Base-by-base conservation (phyloP, 2,888 invertebrate species). In the Orthonevra nobilis region DNA sequence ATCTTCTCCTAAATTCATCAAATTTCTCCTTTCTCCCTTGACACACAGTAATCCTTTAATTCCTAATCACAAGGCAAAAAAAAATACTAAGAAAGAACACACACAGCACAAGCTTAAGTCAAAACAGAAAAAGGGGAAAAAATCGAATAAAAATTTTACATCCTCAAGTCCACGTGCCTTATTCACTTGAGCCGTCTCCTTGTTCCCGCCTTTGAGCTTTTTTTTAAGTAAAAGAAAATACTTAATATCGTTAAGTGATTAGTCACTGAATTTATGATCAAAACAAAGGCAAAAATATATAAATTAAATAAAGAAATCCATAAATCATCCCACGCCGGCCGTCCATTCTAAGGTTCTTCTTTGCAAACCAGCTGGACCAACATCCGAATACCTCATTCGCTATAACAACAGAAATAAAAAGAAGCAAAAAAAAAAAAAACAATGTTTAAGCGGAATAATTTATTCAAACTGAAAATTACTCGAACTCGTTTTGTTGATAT, bases 381-480 rank as follows among this genome's bases (percentile, higher is more conserved):
- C 48, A 56, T 68, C 38, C 38, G 20, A 38, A 56, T 50, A 66
- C 14, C 42, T 17, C 63, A 36, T 26, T 19, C 19, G 5, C 9
- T 19, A 44, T 20, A 64, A 26, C n/a, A 54, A 54, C 17, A 14
- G n/a, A 14, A 26, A 48, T 2, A 23, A 12, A 42, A 2, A n/a
- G 7, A 15, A 36, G 19, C 14, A 44, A 19, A 54, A 15, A 61
- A 28, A 32, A 38, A 12, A 40, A 42, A 26, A 15, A 32, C 17
- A 7, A n/a, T n/a, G n/a, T n/a, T n/a, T n/a, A n/a, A 7, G 32
- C 28, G 5, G 48, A 44, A 54, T 54, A 54, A 66, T 56, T 56
- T 38, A 23, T 46, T 66, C 38, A 52, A 64, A 52, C 63, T 63
- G 50, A 50, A 63, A 61, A 60, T 36, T 46, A 17, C 30, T 38